These are phyloP conservation scores for Eucera pruinosa DNA, from an alignment of 2,888 invertebrate species.

Conservation along the genomic window DNA sequence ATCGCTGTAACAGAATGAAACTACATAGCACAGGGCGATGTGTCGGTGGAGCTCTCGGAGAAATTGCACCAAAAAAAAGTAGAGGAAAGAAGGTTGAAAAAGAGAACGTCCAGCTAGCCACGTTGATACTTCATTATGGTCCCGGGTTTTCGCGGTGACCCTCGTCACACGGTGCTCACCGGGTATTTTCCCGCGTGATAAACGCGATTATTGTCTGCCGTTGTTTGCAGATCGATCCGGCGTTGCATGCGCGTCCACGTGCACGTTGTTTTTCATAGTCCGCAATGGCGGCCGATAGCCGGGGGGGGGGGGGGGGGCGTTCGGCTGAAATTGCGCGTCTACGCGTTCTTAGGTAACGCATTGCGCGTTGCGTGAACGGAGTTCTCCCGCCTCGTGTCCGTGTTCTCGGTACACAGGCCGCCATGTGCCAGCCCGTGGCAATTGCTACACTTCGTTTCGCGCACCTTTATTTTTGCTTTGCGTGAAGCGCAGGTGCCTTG, in stretches of 20 bases:
- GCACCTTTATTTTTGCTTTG: conserved; percentile 69
- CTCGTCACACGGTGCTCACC: conserved; percentile 22
- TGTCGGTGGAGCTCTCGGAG: conserved; percentile 17
- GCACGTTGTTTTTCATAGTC: conserved; percentile 56
- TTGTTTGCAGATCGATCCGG: conserved; percentile 66
- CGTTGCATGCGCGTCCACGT: conserved; percentile 69
- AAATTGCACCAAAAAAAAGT: conserved; percentile 18
- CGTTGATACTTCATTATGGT: conserved; percentile 32
- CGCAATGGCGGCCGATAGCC: conserved; percentile 23
- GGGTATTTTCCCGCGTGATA: conserved; percentile 61
- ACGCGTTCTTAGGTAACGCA: conserved; percentile 76
- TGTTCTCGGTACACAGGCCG: not conserved
- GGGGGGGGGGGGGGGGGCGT: conserved; percentile 4
- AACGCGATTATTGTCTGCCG: conserved; percentile 66
- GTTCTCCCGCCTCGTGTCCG: conserved; percentile 17
- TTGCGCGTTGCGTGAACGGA: conserved; percentile 69
- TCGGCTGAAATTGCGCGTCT: conserved; percentile 63
- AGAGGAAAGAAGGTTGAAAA: not conserved
- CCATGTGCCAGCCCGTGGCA: conserved; percentile 27
- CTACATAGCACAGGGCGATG: not conserved
- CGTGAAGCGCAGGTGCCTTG: conserved; percentile 66
- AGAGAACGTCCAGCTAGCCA: not conserved
- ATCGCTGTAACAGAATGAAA: conserved; percentile 25
- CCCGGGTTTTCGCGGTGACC: conserved; percentile 28
- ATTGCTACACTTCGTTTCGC: conserved; percentile 59